Evolutionary conservation across 2,888 invertebrate species (phyloP), one percentile per base, ranked within the genome.

Genomic region (Frankliniella intonsa): DNA sequence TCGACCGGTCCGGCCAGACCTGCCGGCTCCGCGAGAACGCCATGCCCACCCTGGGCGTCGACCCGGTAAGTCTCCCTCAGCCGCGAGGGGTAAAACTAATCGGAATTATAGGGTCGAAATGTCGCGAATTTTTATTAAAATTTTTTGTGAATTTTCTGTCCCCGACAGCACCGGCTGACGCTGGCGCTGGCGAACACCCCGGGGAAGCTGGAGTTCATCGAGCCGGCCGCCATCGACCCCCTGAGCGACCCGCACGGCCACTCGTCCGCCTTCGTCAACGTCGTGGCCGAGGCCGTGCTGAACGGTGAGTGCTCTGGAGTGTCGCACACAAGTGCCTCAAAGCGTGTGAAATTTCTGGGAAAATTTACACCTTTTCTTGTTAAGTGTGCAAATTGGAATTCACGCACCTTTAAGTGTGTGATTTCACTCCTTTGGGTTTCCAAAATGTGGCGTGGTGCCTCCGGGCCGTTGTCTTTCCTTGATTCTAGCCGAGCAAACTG

Each of bases 241-340:
- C 69, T 76, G 69, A 25, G 22, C 69, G 69, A 25, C 22, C 9
- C 25, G 22, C 69, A 76, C 22, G 22, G 12, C 69, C 69, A 76
- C 69, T 8, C 69, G 22, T 25, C 69, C 69, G 22, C 69, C 69
- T 76, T 76, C 69, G 69, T 12, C 69, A 76, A 76, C 69, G 69
- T 76, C 22, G 55, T 55, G 55, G 55, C 55, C 14, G 17, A 10
- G 55, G 55, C 55, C 55, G 55, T 55, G 55, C 55, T 55, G 5
- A 76, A 76, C 69, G 69, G 69, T 76, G 10, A 25, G 69, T 76
- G 69, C 22, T 11, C 69, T 69, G 69, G 22, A 69, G 17, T 55
- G 14, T 17, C 17, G 8, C 17, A 55, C 17, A 8, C 38, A 2
- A 3, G 38, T 38, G 1, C 55, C 55, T 55, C 55, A 2, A 55